Evolutionary conservation across 2,888 invertebrate species (phyloP).

Genomic region (Ceratothoa steindachneri): DNA sequence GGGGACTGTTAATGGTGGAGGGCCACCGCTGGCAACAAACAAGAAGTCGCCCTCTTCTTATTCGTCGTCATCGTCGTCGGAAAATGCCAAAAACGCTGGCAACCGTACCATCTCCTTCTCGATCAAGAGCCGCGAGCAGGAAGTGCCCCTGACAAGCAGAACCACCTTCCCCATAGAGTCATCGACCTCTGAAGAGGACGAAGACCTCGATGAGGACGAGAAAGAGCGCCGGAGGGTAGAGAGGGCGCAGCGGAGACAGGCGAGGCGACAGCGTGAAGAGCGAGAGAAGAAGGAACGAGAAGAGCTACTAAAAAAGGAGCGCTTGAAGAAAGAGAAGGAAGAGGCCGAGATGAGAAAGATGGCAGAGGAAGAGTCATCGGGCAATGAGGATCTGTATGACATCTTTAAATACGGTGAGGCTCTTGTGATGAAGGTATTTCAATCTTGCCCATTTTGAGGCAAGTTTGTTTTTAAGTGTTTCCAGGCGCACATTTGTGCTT

Average conservation of each 20-base stretch:
- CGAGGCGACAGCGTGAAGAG: conserved; percentile 24
- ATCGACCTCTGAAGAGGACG: conserved; percentile 33
- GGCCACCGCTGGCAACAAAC: too few species aligned
- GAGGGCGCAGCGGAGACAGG: conserved; percentile 29
- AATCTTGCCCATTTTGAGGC: background rate
- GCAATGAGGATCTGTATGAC: conserved; percentile 43
- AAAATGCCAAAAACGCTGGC: conserved; percentile 16
- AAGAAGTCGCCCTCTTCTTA: too few species aligned
- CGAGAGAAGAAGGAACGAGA: conserved; percentile 26
- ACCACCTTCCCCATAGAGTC: conserved; percentile 45
- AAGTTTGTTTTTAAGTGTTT: too few species aligned
- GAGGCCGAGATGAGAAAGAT: conserved; percentile 19
- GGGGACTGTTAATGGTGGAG: too few species aligned
- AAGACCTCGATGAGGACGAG: conserved; percentile 41
- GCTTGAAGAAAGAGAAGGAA: conserved; percentile 3
- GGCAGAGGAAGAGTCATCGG: conserved; percentile 37
- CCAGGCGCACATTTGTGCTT: too few species aligned
- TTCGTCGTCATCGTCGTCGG: background rate
- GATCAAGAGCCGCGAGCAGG: conserved; percentile 37
- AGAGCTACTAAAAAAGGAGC: background rate
- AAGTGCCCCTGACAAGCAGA: conserved; percentile 27
- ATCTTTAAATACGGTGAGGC: conserved; percentile 45
- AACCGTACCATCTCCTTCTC: conserved; percentile 35
- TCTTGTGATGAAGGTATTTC: background rate
- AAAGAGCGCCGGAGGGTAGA: conserved; percentile 29